These are phyloP conservation scores for Catharus ustulatus DNA, from an alignment of 2,797 vertebrate species.

Conservation along the genomic window DNA sequence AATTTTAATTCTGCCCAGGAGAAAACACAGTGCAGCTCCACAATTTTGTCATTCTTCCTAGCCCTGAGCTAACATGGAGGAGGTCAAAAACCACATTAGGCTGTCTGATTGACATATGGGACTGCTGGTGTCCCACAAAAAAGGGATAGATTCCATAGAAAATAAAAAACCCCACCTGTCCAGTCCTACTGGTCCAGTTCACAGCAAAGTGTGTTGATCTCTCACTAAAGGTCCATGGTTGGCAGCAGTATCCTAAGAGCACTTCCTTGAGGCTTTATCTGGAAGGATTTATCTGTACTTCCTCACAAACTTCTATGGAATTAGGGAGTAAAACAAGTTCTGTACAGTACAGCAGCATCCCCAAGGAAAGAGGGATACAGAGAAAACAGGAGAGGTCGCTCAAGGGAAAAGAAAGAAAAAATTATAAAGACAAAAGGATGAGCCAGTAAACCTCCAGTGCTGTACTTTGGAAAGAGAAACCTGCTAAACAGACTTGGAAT, in stretches of 20 bases:
- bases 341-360: not conserved
- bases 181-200: not conserved
- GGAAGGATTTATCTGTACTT: not conserved
- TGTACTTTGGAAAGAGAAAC: not conserved
- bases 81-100: not conserved
- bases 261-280: not conserved
- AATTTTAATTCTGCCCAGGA: not conserved
- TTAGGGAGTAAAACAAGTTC: not conserved
- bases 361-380: not conserved
- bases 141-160: not conserved
- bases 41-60: not conserved
- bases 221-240: not conserved
- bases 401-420: slow-evolving; percentile 40
- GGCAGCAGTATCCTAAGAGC: not conserved
- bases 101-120: not conserved
- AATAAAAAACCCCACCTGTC: not conserved
- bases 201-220: not conserved
- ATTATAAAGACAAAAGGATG: slow-evolving; percentile 14
- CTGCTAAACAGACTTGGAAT: not conserved
- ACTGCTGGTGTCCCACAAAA: not conserved
- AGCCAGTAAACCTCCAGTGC: not conserved
- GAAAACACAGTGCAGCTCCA: not conserved
- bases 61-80: not conserved
- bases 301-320: not conserved
- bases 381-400: slow-evolving; percentile 54